Evolutionary conservation across 2,113 vertebrate genomes (phyloP).

Genomic region (Chlorocebus sabaeus): DNA sequence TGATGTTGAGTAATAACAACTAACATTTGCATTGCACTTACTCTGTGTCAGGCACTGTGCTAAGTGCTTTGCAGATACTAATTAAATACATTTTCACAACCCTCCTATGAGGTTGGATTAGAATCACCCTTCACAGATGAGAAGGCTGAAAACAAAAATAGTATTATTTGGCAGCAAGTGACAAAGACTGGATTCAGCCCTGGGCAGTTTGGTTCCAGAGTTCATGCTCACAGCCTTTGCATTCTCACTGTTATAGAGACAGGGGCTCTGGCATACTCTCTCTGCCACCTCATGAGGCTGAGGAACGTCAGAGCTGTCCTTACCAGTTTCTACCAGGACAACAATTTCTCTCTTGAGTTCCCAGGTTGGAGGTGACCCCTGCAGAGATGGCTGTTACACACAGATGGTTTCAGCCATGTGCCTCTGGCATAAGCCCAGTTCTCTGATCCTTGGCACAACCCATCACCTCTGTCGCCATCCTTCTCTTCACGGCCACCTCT

Average conservation of each 20-base stretch:
- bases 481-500: neutral
- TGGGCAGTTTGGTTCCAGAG: neutral
- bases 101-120: neutral
- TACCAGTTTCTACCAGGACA: too few species aligned
- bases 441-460: too few species aligned
- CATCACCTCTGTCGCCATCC: neutral
- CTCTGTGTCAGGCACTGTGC: neutral
- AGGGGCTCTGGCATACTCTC: fast-evolving
- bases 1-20: neutral
- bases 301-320: neutral
- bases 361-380: neutral
- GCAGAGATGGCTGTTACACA: fast-evolving
- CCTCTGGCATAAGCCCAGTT: too few species aligned
- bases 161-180: neutral
- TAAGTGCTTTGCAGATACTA: neutral
- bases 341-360: neutral
- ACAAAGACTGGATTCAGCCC: neutral
- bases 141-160: neutral
- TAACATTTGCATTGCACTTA: neutral
- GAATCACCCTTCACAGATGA: neutral
- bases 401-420: fast-evolving
- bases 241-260: fast-evolving
- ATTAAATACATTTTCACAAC: neutral
- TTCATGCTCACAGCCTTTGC: neutral
- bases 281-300: fast-evolving